Conservation (phyloP, 2,113 vertebrate genomes). For the Chunga burmeisteri region DNA sequence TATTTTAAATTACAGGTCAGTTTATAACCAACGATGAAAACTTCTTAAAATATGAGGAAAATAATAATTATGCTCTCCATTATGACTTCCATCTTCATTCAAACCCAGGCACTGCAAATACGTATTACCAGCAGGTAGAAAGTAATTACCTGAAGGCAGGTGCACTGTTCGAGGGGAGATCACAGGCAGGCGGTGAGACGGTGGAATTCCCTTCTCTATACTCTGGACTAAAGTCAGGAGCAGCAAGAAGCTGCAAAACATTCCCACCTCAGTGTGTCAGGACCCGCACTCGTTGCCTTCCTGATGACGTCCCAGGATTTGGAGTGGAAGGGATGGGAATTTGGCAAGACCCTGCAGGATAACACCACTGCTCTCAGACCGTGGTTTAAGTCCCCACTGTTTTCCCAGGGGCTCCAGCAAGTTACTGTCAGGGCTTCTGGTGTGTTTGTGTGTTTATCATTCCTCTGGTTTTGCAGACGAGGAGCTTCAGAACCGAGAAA, state of each 20-base stretch:
- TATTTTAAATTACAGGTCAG: neutral
- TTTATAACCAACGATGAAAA: neutral
- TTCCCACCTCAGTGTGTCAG: neutral
- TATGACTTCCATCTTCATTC: neutral
- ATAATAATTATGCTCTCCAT: neutral
- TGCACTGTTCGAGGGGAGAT: accelerated
- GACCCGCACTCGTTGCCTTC: neutral
- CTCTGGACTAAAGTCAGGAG: neutral
- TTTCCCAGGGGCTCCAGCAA: neutral
- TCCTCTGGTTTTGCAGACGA: slow-evolving; percentile 15
- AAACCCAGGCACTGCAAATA: neutral
- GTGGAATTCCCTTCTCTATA: neutral
- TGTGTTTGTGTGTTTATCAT: slow-evolving; percentile 5
- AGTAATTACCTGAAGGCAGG: neutral
- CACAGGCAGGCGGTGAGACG: neutral
- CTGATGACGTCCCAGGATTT: neutral
- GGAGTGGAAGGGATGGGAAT: neutral
- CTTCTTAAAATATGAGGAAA: neutral
- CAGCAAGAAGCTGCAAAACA: neutral
- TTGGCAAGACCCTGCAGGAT: neutral
- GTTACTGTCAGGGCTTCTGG: neutral
- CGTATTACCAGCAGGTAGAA: neutral
- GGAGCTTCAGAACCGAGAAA: neutral
- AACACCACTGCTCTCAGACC: neutral
- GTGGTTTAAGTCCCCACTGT: neutral